Base-by-base conservation (phyloP, 2,797 vertebrate genomes). In the Triplophysa yarkandensis region DNA sequence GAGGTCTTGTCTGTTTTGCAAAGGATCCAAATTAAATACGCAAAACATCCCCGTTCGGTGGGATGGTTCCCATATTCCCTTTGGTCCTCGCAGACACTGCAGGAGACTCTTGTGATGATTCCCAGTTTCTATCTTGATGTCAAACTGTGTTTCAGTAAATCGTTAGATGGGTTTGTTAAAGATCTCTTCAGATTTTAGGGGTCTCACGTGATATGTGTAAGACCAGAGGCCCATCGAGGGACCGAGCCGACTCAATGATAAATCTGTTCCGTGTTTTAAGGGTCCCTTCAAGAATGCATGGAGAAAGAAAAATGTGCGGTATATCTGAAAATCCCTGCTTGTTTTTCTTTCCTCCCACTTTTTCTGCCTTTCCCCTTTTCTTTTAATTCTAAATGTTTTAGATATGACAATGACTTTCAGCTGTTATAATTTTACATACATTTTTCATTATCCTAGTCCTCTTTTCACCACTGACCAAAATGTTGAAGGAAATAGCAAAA, bases 391-490 rank as follows among this genome's bases (percentile, higher is more conserved):
- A 19, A 17, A 28, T 50, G 32, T 52, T 65, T 65, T 63, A 19
- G 61, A 67, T 66, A 48, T 60, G 75, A 43, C 25, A 71, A 67
- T 66, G 54, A 52, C 44, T 75, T 58, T 74, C 46, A 64, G 77
- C 66, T 3, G 50, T 58, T 58, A 75, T 75, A 79, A 71, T 70
- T 61, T 79, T 61, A 60, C 61, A 75, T 79, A 32, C 3, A 74
- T 75, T 79, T 75, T 74, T 79, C 48, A 79, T 79, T 43, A 75
- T 27, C 6, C 5, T 27, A 13, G 43, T 55, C 39, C 63, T 23
- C 68, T 68, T 68, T 74, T 57, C 39, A 57, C 19, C 69, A 32
- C 44, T 48, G 36, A 52, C 27, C 64, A 74, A 39, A 57, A n/a
- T 19, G 8, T 25, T 16, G 46, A 57, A 65, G 32, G 16, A 48